A percentile compares a stretch with the other conserved stretches of the same genome.
Conservation (phyloP, 1,140 invertebrate genomes). For the Zelostemma sp. region DNA sequence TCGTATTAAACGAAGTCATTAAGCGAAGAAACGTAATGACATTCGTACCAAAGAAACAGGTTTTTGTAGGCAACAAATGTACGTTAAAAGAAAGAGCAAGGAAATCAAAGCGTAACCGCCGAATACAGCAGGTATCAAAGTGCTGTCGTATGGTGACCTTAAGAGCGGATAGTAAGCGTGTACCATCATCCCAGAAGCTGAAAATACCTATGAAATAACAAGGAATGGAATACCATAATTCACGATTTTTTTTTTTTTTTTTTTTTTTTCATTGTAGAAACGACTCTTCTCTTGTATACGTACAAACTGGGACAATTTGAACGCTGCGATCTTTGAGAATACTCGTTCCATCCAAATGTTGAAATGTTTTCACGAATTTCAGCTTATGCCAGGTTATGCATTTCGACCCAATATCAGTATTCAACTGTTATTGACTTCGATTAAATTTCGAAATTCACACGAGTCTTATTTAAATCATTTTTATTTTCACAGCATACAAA, state of each 20-base stretch:
- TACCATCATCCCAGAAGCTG: conserved; percentile 32
- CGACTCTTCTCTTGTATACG: too few species aligned
- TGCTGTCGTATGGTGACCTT: conserved; percentile 27
- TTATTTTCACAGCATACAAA: not conserved
- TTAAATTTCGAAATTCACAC: too few species aligned
- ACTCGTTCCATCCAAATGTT: conserved; percentile 18
- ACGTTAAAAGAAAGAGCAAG: conserved; percentile 28
- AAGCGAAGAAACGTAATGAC: not conserved
- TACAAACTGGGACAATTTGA: conserved; percentile 35
- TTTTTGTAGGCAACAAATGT: conserved; percentile 32
- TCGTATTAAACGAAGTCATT: too few species aligned
- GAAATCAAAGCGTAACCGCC: conserved; percentile 40
- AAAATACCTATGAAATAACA: conserved; percentile 13
- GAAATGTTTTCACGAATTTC: conserved; percentile 7
- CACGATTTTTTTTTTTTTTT: not conserved
- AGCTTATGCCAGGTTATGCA: not conserved
- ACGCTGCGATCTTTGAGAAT: conserved; percentile 24
- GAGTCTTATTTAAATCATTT: too few species aligned
- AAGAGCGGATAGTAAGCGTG: conserved; percentile 27
- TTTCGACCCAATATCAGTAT: not conserved
- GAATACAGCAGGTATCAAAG: conserved; percentile 40
- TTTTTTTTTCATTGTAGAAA: too few species aligned
- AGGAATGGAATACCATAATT: not conserved
- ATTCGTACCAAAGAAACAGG: conserved; percentile 23
- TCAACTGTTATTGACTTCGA: too few species aligned